Conservation (phyloP, 1,140 invertebrate genomes). For the Leptinotarsa defecta region DNA sequence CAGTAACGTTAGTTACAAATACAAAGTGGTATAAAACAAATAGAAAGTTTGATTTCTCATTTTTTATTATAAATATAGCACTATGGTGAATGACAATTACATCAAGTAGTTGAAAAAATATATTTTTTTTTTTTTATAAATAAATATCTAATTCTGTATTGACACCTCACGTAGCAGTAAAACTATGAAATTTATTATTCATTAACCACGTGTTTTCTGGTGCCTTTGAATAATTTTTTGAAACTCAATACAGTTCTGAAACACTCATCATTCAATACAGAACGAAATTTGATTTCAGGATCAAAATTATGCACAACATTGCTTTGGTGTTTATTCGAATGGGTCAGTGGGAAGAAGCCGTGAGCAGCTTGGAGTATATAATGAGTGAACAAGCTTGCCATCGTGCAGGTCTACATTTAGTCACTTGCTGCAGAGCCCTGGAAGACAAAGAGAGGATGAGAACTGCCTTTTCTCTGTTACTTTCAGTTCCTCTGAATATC, state of each 20-base stretch:
- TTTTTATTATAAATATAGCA: too few relatives aligned
- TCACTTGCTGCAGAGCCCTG: conserved; percentile 91
- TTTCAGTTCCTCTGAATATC: conserved; percentile 83
- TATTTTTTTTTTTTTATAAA: too few relatives aligned
- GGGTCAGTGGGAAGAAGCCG: conserved; percentile 94
- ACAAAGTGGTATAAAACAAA: too few relatives aligned
- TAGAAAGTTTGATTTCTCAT: too few relatives aligned
- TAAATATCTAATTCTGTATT: too few relatives aligned
- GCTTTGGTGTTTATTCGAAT: conserved; percentile 94
- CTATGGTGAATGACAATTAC: too few relatives aligned
- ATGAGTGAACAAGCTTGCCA: conserved; percentile 94
- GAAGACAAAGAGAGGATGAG: conserved; percentile 95
- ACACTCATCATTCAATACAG: background rate
- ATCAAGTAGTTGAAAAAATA: too few relatives aligned
- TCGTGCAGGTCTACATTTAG: conserved; percentile 81
- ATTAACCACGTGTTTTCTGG: too few relatives aligned
- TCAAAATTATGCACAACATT: conserved; percentile 99
- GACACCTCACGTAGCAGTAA: too few relatives aligned
- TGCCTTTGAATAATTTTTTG: background rate
- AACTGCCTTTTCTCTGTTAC: conserved; percentile 85
- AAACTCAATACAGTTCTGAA: background rate
- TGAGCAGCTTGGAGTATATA: conserved; percentile 96
- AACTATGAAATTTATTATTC: too few relatives aligned
- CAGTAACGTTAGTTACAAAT: too few relatives aligned
- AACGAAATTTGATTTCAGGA: conserved; percentile 61